Conservation (phyloP, 2,113 vertebrate genomes). For the Verasper variegatus region DNA sequence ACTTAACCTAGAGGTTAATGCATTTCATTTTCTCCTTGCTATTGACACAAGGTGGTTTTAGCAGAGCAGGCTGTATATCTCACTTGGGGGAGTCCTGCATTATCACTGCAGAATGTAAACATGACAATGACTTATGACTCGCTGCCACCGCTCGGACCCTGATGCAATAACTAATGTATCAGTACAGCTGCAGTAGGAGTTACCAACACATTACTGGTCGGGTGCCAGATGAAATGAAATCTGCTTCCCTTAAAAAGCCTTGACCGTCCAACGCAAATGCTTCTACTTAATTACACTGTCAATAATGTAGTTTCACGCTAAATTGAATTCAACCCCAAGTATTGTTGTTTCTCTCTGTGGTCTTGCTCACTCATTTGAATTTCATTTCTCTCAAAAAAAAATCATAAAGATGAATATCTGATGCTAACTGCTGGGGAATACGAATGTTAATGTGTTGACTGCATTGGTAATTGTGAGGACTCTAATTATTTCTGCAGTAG, state of each 20-base stretch:
- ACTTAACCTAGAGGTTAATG: conserved; percentile 40
- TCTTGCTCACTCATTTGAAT: not conserved
- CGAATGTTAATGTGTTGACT: not conserved
- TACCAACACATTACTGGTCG: conserved; percentile 23
- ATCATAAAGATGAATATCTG: not conserved
- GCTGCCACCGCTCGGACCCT: conserved; percentile 36
- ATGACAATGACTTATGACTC: conserved; percentile 45
- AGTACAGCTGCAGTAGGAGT: conserved; percentile 17
- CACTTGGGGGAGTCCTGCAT: conserved; percentile 5
- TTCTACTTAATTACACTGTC: conserved; percentile 6
- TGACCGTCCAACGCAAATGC: not conserved
- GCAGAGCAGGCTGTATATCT: conserved; percentile 27
- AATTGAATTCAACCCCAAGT: not conserved
- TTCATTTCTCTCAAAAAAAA: not conserved
- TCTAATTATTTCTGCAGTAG: not conserved
- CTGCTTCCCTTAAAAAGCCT: not conserved
- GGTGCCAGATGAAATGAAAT: conserved; percentile 15
- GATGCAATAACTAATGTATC: conserved; percentile 47
- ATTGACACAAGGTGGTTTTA: conserved; percentile 38
- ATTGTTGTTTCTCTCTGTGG: conserved; percentile 1
- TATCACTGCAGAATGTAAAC: conserved; percentile 52
- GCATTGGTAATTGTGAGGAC: not conserved
- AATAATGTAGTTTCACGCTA: not conserved
- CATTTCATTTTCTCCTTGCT: conserved; percentile 54
- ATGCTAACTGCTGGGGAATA: not conserved